Evolutionary conservation across 1,140 invertebrate genomes (phyloP).

Genomic region (Phortica variegata): DNA sequence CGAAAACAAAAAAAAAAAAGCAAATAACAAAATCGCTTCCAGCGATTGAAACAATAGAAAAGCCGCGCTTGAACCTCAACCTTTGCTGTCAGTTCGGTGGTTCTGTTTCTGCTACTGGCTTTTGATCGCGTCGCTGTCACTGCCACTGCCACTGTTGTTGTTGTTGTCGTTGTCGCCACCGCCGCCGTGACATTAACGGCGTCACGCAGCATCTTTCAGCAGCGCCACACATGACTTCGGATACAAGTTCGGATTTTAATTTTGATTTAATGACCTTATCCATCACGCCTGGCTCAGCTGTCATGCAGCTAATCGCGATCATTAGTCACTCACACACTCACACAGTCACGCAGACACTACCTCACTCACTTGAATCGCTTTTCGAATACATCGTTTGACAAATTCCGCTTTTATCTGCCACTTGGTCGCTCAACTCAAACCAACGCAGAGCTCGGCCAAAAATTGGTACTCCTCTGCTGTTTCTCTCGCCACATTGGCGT

Average conservation of each 20-base stretch:
- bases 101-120: too few species aligned
- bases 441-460: conserved; percentile 6
- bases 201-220: too few species aligned
- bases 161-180: too few species aligned
- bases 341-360: conserved; percentile 1
- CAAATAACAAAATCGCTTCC: too few species aligned
- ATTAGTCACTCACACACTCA: conserved; percentile 46
- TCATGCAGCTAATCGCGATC: conserved; percentile 51
- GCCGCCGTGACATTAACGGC: too few species aligned
- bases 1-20: too few species aligned
- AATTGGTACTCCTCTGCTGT: background rate
- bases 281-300: conserved; percentile 42
- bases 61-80: too few species aligned
- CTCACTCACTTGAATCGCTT: background rate
- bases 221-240: too few species aligned
- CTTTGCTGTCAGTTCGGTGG: too few species aligned
- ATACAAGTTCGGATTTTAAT: background rate
- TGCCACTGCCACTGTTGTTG: too few species aligned
- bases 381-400: background rate
- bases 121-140: conserved; percentile 16
- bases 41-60: too few species aligned
- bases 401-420: background rate
- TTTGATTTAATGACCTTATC: conserved; percentile 49
- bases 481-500: conserved; percentile 5
- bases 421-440: background rate